A percentile compares a stretch with the other conserved stretches of the same genome.
Conservation (phyloP, 2,797 vertebrate genomes). For the Pseudochirops corinnae region DNA sequence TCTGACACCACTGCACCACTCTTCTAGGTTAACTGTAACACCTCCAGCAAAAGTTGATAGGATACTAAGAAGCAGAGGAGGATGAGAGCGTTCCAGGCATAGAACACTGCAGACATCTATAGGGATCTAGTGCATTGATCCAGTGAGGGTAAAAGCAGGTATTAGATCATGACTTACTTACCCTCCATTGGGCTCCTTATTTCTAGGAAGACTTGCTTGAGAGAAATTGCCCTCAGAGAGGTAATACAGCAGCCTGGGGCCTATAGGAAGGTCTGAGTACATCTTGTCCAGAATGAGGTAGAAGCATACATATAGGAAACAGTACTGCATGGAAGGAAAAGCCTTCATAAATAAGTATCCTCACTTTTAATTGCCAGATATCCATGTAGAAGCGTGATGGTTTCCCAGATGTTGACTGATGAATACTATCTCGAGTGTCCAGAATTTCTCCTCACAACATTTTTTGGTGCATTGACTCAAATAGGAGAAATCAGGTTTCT, state of each 20-base stretch:
- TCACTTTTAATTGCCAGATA: background rate
- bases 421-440: background rate
- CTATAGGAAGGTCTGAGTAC: background rate
- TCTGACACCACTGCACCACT: no score
- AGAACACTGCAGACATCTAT: no score
- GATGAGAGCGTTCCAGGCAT: no score
- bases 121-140: no score
- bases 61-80: background rate
- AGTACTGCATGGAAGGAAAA: background rate
- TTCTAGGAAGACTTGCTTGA: background rate
- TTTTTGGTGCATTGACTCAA: background rate
- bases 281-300: no score
- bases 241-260: background rate
- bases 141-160: background rate
- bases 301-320: background rate
- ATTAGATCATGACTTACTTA: background rate
- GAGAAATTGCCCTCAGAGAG: background rate
- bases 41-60: no score
- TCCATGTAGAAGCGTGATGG: background rate
- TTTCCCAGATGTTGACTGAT: background rate
- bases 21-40: no score
- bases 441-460: background rate
- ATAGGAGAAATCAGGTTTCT: background rate
- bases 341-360: background rate
- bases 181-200: background rate